Evolutionary conservation across 2,888 invertebrate species (phyloP).

Genomic region (Notocelia uddmanniana): DNA sequence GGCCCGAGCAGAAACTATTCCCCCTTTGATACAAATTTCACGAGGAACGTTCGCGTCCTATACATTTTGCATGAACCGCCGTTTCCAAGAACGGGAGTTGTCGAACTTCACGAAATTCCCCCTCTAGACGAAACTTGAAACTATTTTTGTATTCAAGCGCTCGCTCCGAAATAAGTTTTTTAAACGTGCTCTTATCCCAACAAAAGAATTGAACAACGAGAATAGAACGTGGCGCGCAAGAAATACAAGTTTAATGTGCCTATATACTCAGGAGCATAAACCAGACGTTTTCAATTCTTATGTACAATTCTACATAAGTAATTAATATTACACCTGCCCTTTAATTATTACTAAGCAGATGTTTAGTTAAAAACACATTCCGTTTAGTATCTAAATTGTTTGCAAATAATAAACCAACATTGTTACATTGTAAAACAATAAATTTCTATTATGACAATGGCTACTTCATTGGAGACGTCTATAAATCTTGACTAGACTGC

Average conservation of each 20-base stretch:
- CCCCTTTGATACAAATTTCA: constrained; percentile 65
- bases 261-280: background rate
- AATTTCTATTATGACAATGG: constrained; percentile 36
- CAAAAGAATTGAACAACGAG: constrained; percentile 22
- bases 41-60: constrained; percentile 59
- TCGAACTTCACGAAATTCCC: constrained; percentile 57
- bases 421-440: constrained; percentile 22
- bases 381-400: background rate
- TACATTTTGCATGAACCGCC: constrained; percentile 81
- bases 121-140: constrained; percentile 60
- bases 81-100: constrained; percentile 53
- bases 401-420: constrained; percentile 16
- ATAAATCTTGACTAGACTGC: constrained; percentile 46
- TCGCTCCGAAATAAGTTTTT: constrained; percentile 35
- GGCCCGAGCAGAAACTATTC: constrained; percentile 61
- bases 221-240: constrained; percentile 14
- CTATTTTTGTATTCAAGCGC: constrained; percentile 58
- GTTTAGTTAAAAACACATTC: constrained; percentile 11
- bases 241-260: background rate
- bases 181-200: constrained; percentile 34
- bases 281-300: background rate
- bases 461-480: constrained; percentile 21
- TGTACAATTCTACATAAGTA: background rate
- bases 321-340: background rate
- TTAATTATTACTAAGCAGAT: background rate